Base-by-base conservation (phyloP, 2,888 invertebrate species). In the Liopterus haemorrhoidalis region DNA sequence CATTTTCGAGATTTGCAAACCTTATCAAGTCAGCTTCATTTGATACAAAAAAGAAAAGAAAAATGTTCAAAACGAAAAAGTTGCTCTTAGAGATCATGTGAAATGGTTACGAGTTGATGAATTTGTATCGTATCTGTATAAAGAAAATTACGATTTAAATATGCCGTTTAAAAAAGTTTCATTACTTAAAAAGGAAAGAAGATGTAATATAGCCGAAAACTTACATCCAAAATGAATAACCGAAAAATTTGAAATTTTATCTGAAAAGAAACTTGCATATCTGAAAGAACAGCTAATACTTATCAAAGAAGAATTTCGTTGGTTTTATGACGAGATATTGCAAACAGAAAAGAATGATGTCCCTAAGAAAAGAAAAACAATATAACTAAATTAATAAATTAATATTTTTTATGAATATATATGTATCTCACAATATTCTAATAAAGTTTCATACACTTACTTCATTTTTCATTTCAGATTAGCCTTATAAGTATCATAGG, bases 21-120 rank as follows among this genome's bases (percentile, higher is more conserved):
- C 18, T 31, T 31, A 31, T n/a, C 31, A 5, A 11, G 9, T 31
- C 15, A 31, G n/a, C 6, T 31, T 5, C 16, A 19, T 6, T 19
- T 31, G 5, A 19, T 31, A n/a, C 15, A n/a, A n/a, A n/a, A n/a
- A 31, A 8, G 18, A 31, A 14, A 31, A 31, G 18, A 31, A 31
- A 19, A 14, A 31, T 19, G 3, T 31, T 9, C n/a, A 18, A n/a
- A 31, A 31, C 15, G 31, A 31, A 31, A 31, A 31, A 31, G 31
- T 31, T 31, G 9, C 14, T 5, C 18, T 31, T 14, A 11, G 31
- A 14, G 31, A 31, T 14, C 16, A 19, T 14, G 18, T 31, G 9
- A 31, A 31, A 14, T 31, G 31, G 31, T 8, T 31, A n/a, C 31
- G 31, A 8, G n/a, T 31, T 31, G 31, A 31, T 9, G 31, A 31